phyloP scores from a whole-genome alignment of 2,113 vertebrate genomes.

The Anthoscopus minutus region DNA sequence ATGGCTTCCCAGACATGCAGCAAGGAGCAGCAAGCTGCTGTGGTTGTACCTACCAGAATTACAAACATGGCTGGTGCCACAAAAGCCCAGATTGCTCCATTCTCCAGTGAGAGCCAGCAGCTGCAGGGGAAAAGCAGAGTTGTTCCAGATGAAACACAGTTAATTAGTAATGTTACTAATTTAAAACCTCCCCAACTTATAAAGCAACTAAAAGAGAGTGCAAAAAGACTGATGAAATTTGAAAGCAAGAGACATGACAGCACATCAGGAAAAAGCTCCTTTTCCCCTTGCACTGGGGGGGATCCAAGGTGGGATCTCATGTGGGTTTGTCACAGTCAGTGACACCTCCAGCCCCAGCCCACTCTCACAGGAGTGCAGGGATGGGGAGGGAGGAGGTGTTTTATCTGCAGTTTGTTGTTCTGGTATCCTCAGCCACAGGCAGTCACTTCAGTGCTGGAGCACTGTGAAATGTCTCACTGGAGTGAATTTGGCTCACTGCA shows the following conservation, averaged over 20 bases:
- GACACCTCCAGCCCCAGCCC: neutral
- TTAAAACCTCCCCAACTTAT: neutral
- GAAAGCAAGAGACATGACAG: neutral
- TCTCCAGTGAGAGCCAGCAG: slow-evolving; percentile 90
- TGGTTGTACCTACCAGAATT: slow-evolving; percentile 80
- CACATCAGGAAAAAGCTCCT: neutral
- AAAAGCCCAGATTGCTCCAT: slow-evolving; percentile 95
- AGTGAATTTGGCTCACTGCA: neutral
- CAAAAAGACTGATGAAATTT: neutral
- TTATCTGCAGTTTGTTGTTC: neutral
- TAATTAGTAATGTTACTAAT: neutral
- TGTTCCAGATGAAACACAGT: neutral
- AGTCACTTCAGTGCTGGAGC: neutral
- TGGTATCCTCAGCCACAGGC: neutral
- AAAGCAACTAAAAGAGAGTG: neutral
- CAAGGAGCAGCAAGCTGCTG: neutral
- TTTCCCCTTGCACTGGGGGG: fast-evolving
- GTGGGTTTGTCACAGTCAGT: neutral
- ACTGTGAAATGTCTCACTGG: neutral
- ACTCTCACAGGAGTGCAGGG: neutral
- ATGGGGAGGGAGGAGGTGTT: neutral
- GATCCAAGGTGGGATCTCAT: neutral
- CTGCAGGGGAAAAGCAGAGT: slow-evolving; percentile 61
- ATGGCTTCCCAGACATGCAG: too few species aligned
- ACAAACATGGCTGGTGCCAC: slow-evolving; percentile 91